Conservation (phyloP, 1,140 invertebrate species). For the Lanistes nyassanus region DNA sequence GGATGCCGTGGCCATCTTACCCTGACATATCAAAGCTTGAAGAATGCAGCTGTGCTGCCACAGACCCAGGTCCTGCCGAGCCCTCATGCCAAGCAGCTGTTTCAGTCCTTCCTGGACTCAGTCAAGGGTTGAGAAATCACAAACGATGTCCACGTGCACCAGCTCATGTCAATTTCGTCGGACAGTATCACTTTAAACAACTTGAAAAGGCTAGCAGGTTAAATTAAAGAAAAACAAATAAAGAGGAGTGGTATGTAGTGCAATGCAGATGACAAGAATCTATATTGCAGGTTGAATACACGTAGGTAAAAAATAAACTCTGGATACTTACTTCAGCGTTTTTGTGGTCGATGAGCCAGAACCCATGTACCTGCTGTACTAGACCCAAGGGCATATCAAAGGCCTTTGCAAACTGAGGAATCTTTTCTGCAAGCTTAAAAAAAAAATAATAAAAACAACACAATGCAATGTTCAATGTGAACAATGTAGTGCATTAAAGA, state of each 20-base stretch:
- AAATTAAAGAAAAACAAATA: not conserved
- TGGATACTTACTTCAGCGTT: conserved; percentile 70
- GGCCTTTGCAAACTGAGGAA: conserved; percentile 80
- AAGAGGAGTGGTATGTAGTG: not conserved
- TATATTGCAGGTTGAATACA: too few relatives aligned
- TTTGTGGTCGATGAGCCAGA: conserved; percentile 87
- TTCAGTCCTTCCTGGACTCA: conserved; percentile 61
- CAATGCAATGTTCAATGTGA: too few relatives aligned
- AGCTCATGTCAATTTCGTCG: too few relatives aligned
- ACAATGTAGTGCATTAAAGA: too few relatives aligned
- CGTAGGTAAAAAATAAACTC: too few relatives aligned
- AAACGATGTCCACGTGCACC: too few relatives aligned
- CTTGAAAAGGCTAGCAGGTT: not conserved
- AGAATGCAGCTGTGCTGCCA: conserved; percentile 73
- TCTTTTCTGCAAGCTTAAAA: conserved; percentile 71
- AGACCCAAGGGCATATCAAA: conserved; percentile 78
- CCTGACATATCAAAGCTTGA: conserved; percentile 71
- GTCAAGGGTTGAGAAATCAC: too few relatives aligned
- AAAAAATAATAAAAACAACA: conserved; percentile 2
- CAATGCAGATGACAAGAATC: not conserved
- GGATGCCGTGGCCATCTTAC: conserved; percentile 70
- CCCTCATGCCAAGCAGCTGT: conserved; percentile 67
- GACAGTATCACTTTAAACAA: too few relatives aligned
- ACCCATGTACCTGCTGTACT: conserved; percentile 81
- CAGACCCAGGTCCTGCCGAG: conserved; percentile 68